Evolutionary conservation across 1,140 invertebrate genomes (phyloP).

Genomic region (Bombus polaris): DNA sequence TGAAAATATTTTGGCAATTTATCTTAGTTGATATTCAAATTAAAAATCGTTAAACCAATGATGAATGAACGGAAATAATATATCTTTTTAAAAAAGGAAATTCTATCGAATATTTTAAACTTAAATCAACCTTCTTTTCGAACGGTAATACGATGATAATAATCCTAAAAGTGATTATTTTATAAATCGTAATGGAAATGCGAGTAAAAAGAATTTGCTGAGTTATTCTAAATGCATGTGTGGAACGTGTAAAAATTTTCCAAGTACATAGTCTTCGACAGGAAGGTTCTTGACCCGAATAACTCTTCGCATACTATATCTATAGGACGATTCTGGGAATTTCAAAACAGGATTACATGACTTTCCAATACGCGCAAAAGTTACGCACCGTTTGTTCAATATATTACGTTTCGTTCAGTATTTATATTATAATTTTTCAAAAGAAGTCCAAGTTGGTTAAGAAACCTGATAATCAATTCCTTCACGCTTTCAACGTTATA

Average conservation of each 20-base stretch:
- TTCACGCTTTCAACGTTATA: background rate
- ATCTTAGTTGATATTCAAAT: background rate
- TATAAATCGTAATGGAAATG: too few relatives aligned
- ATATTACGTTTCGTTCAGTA: too few relatives aligned
- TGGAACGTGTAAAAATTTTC: background rate
- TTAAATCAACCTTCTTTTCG: background rate
- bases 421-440: background rate
- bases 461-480: background rate
- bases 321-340: background rate
- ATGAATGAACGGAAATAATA: background rate
- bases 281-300: conserved; percentile 6
- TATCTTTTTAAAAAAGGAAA: background rate
- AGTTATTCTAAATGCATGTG: too few relatives aligned
- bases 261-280: background rate
- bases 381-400: background rate
- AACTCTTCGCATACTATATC: background rate
- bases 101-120: background rate
- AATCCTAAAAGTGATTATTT: too few relatives aligned
- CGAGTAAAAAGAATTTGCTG: background rate
- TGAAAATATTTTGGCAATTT: background rate
- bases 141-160: background rate
- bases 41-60: background rate
- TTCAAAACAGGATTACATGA: conserved; percentile 1
- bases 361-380: background rate
- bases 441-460: background rate